phyloP scores from a whole-genome alignment of 2,888 invertebrate genomes.

The Ophonus ardosiacus region DNA sequence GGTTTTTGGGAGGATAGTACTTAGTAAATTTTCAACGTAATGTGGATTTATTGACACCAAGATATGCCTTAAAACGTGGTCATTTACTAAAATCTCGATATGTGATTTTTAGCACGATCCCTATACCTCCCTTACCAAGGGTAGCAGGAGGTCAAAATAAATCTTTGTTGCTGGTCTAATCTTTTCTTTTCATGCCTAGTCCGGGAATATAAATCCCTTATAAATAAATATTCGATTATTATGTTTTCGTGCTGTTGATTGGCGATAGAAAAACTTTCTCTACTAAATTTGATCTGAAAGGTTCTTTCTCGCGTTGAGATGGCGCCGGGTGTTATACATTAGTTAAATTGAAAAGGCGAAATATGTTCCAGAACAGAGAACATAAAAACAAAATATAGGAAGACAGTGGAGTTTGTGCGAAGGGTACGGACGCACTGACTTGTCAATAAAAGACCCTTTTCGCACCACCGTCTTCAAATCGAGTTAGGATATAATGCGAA shows the following conservation, averaged over 20 bases:
- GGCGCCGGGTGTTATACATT: not conserved
- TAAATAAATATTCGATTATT: not conserved
- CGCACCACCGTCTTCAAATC: slow-evolving; percentile 7
- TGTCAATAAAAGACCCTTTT: slow-evolving; percentile 44
- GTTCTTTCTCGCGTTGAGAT: not conserved
- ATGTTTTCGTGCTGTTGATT: not conserved
- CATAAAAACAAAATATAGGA: slow-evolving; percentile 29
- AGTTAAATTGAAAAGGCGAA: slow-evolving; percentile 7
- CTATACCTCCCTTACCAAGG: too few species aligned
- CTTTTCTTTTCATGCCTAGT: too few species aligned
- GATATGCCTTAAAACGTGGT: too few species aligned
- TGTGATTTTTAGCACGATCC: too few species aligned
- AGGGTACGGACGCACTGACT: slow-evolving; percentile 7
- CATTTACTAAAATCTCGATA: too few species aligned
- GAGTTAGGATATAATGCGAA: slow-evolving; percentile 21
- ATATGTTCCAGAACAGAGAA: slow-evolving; percentile 25
- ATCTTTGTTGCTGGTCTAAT: too few species aligned
- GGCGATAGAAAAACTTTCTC: not conserved
- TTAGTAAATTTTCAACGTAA: too few species aligned
- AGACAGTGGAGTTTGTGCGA: not conserved
- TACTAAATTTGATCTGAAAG: not conserved
- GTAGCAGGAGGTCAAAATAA: too few species aligned
- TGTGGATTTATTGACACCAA: too few species aligned
- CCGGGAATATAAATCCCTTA: too few species aligned
- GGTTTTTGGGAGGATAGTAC: too few species aligned